phyloP scores from a whole-genome alignment of 1,140 invertebrate genomes.

The Pseudachorutes palmiensis region DNA sequence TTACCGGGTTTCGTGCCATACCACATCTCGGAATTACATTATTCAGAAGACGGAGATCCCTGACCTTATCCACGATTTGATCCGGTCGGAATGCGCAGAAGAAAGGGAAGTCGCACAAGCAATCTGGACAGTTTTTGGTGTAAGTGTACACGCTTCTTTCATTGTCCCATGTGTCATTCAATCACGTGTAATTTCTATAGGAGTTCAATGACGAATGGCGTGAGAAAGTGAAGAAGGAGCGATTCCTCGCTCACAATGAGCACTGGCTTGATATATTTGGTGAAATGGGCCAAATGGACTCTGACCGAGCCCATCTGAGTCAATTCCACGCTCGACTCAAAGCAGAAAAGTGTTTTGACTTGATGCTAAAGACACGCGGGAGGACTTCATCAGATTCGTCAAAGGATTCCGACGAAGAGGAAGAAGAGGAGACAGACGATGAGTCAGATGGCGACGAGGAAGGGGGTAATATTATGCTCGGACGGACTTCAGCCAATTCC shows the following conservation, averaged over 20 bases:
- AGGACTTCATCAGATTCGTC: background rate
- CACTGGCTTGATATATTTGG: slow-evolving; percentile 97
- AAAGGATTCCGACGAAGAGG: slow-evolving; percentile 5
- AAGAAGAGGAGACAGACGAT: slow-evolving; percentile 23
- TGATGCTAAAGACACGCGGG: too few species aligned
- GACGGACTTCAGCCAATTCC: background rate
- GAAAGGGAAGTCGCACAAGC: slow-evolving; percentile 86
- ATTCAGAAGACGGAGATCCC: slow-evolving; percentile 63
- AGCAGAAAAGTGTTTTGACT: background rate
- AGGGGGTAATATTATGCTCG: too few species aligned
- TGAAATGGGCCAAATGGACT: slow-evolving; percentile 19
- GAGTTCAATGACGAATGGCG: slow-evolving; percentile 85
- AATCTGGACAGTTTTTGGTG: slow-evolving; percentile 83
- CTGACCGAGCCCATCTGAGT: background rate
- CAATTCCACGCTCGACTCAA: background rate
- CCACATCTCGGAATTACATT: slow-evolving; percentile 69
- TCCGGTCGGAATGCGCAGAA: slow-evolving; percentile 92
- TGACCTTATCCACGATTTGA: slow-evolving; percentile 73
- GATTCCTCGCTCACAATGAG: slow-evolving; percentile 91
- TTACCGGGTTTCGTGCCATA: slow-evolving; percentile 80
- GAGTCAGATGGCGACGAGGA: slow-evolving; percentile 9
- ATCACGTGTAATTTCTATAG: slow-evolving; percentile 42
- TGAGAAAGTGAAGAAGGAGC: slow-evolving; percentile 81
- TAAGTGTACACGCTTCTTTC: too few species aligned
- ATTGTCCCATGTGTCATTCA: too few species aligned